Percentiles rank a stretch among this genome's conserved stretches.
Conservation (phyloP, 2,113 vertebrate genomes). For the Actenoides lindsayi region DNA sequence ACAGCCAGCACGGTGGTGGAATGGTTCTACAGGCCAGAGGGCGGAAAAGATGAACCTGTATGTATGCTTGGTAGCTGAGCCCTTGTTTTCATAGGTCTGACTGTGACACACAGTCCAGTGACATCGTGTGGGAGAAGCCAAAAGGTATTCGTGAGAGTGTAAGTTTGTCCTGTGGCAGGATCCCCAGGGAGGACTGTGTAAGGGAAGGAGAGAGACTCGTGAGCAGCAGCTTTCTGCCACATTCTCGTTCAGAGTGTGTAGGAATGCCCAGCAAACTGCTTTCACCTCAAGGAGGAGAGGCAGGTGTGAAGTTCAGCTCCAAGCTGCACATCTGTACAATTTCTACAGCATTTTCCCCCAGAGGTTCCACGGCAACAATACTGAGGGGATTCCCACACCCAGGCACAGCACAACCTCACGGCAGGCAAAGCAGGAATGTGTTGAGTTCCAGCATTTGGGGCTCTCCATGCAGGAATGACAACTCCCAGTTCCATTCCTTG, state of each 20-base stretch:
- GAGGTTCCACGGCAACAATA: neutral
- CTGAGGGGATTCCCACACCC: neutral
- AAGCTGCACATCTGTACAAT: neutral
- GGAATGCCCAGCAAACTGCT: neutral
- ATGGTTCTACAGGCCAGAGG: constrained; percentile 84
- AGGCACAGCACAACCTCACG: too few species aligned
- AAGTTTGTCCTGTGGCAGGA: neutral
- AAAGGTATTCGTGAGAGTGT: neutral
- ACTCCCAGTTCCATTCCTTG: neutral
- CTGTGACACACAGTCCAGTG: neutral
- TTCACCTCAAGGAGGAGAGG: neutral
- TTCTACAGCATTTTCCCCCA: neutral
- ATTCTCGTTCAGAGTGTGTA: neutral
- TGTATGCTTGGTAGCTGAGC: constrained; percentile 36
- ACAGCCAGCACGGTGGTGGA: constrained; percentile 83
- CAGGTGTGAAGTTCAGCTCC: neutral
- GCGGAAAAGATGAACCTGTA: constrained; percentile 79
- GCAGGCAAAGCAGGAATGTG: neutral
- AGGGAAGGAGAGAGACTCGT: neutral
- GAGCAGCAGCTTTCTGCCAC: neutral
- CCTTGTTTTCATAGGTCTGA: neutral
- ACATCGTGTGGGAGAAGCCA: neutral
- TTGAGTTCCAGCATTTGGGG: neutral
- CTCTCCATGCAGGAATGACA: accelerated
- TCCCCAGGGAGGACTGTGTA: neutral